Conservation (phyloP, 2,797 vertebrate genomes). For the Brachymystax lenok region DNA sequence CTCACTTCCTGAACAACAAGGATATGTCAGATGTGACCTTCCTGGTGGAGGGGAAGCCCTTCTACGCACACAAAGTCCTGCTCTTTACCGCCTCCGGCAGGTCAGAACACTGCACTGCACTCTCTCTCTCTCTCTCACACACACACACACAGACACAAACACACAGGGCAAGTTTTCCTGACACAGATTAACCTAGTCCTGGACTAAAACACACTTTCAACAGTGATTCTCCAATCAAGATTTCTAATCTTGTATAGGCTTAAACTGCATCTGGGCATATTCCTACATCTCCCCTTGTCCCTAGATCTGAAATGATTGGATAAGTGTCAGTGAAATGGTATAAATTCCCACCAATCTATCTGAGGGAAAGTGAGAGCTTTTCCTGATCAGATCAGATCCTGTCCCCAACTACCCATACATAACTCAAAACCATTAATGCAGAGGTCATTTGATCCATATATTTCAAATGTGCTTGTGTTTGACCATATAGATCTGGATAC, state of each 20-base stretch:
- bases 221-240: neutral
- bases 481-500: neutral
- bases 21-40: slow-evolving; percentile 85
- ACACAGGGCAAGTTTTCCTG: neutral
- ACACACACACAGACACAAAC: neutral
- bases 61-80: slow-evolving; percentile 81
- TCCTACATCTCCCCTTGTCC: too few species aligned
- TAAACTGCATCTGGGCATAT: too few species aligned
- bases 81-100: slow-evolving; percentile 81
- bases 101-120: slow-evolving; percentile 50
- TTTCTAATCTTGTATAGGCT: too few species aligned
- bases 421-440: neutral
- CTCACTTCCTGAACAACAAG: slow-evolving; percentile 81
- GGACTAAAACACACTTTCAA: neutral
- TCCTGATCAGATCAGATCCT: too few species aligned
- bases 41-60: slow-evolving; percentile 82
- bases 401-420: neutral
- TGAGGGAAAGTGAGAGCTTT: too few species aligned
- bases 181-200: neutral
- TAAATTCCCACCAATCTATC: too few species aligned
- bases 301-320: too few species aligned
- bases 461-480: neutral
- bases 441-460: neutral
- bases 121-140: neutral
- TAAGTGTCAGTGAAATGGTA: too few species aligned